A percentile compares a stretch with the other conserved stretches of the same genome.
These are phyloP conservation scores for Drosophila ambigua DNA, from an alignment of 1,140 invertebrate species.

Conservation along the genomic window DNA sequence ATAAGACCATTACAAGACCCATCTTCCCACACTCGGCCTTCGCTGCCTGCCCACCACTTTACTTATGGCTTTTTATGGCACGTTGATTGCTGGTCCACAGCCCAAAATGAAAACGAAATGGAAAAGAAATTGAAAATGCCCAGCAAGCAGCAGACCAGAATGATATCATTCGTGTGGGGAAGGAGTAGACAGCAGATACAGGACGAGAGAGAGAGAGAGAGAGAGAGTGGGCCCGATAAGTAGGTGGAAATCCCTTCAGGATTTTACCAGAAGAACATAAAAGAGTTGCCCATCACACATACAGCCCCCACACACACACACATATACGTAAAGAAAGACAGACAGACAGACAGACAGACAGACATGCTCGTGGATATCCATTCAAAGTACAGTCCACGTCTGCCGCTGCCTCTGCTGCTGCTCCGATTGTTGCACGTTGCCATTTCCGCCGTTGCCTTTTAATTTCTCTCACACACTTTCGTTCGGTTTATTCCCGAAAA, in stretches of 20 bases:
- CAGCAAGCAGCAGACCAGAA: constrained; percentile 54
- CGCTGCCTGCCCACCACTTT: constrained; percentile 12
- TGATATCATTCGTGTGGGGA: constrained; percentile 50
- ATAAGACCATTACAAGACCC: constrained; percentile 48
- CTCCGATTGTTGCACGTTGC: too few species aligned
- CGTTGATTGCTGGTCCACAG: constrained; percentile 51
- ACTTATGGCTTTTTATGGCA: constrained; percentile 54
- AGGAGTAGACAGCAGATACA: too few species aligned
- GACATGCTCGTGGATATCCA: neutral
- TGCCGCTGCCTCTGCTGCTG: too few species aligned
- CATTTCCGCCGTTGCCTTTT: too few species aligned
- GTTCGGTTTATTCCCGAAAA: too few species aligned
- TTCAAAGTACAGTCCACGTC: constrained; percentile 16
- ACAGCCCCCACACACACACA: constrained; percentile 5
- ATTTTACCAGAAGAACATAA: constrained; percentile 40
- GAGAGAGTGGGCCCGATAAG: constrained; percentile 16
- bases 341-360: neutral
- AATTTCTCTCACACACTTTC: too few species aligned
- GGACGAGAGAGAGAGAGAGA: constrained; percentile 4
- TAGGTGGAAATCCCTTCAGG: constrained; percentile 39
- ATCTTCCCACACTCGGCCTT: neutral
- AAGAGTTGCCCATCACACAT: constrained; percentile 33
- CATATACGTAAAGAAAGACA: neutral
- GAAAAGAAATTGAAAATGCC: constrained; percentile 54
- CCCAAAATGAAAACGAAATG: constrained; percentile 42